phyloP scores from a whole-genome alignment of 1,140 invertebrate genomes.

The Calephelis virginiensis region DNA sequence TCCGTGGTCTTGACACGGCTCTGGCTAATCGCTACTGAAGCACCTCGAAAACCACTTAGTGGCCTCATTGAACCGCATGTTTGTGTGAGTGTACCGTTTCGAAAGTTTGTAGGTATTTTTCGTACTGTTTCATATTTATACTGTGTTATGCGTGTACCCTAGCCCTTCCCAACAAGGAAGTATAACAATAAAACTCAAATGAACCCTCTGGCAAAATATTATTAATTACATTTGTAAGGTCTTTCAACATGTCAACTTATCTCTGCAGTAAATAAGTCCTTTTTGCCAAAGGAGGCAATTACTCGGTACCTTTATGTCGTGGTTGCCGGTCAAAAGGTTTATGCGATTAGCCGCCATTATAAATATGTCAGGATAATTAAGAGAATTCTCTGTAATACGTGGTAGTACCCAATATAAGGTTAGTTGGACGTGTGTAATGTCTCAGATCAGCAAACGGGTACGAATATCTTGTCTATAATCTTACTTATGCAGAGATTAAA shows the following conservation, averaged over 20 bases:
- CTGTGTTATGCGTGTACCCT: too few species aligned
- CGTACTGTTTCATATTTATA: too few species aligned
- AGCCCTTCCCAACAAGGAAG: too few species aligned
- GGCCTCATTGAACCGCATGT: too few species aligned
- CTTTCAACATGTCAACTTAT: neutral
- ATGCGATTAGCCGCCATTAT: neutral
- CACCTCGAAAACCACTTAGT: too few species aligned
- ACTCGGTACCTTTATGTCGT: neutral
- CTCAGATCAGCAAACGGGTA: conserved; percentile 20
- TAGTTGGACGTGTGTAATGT: neutral
- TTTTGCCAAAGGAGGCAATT: conserved; percentile 4
- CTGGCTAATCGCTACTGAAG: too few species aligned
- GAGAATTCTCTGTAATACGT: conserved; percentile 4
- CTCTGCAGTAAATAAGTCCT: conserved; percentile 2
- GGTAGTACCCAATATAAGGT: neutral
- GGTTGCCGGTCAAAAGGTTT: neutral
- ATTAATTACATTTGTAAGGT: neutral
- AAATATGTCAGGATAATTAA: conserved; percentile 15
- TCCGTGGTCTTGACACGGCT: too few species aligned
- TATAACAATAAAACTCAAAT: too few species aligned
- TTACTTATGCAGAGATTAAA: conserved; percentile 21
- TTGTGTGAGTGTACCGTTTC: too few species aligned
- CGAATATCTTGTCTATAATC: conserved; percentile 21
- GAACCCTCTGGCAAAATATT: neutral
- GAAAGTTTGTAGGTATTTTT: too few species aligned